Conservation (phyloP, 2,113 vertebrate genomes). For the Ardeotis arabs region DNA sequence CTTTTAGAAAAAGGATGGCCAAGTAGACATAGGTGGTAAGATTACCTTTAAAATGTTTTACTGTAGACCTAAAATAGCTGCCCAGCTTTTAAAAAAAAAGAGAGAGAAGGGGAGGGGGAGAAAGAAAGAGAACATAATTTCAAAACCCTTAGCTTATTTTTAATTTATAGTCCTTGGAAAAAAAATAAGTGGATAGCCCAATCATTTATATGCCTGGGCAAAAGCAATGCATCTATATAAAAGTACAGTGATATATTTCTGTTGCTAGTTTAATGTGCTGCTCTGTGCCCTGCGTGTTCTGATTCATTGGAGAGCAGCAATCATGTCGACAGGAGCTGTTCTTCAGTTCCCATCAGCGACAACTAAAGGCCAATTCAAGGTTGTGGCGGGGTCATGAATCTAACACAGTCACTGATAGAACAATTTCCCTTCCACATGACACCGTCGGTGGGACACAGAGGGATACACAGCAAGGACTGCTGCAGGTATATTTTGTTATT, state of each 20-base stretch:
- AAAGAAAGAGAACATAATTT: slow-evolving; percentile 77
- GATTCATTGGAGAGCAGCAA: slow-evolving; percentile 88
- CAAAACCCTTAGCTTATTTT: slow-evolving; percentile 83
- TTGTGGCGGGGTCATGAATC: slow-evolving; percentile 87
- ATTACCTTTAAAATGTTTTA: slow-evolving; percentile 79
- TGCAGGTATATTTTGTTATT: slow-evolving; percentile 45
- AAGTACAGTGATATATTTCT: slow-evolving; percentile 87
- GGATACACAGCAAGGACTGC: slow-evolving; percentile 63
- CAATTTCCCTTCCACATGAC: slow-evolving; percentile 80
- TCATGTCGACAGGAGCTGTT: slow-evolving; percentile 87
- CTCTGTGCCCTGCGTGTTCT: slow-evolving; percentile 83
- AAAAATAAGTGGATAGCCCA: slow-evolving; percentile 82
- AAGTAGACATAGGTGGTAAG: slow-evolving; percentile 49
- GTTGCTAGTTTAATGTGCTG: slow-evolving; percentile 86
- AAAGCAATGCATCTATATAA: slow-evolving; percentile 89
- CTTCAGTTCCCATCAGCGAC: slow-evolving; percentile 86
- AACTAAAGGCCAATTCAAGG: slow-evolving; percentile 91
- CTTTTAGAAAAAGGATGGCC: slow-evolving; percentile 35
- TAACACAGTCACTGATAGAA: slow-evolving; percentile 84
- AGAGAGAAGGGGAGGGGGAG: neutral
- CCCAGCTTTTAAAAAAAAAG: neutral
- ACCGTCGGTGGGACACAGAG: slow-evolving; percentile 55
- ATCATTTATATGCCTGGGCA: slow-evolving; percentile 85
- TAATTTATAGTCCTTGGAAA: slow-evolving; percentile 84
- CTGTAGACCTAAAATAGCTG: slow-evolving; percentile 72